phyloP scores from a whole-genome alignment of 2,797 vertebrate genomes.

The Erithacus rubecula region DNA sequence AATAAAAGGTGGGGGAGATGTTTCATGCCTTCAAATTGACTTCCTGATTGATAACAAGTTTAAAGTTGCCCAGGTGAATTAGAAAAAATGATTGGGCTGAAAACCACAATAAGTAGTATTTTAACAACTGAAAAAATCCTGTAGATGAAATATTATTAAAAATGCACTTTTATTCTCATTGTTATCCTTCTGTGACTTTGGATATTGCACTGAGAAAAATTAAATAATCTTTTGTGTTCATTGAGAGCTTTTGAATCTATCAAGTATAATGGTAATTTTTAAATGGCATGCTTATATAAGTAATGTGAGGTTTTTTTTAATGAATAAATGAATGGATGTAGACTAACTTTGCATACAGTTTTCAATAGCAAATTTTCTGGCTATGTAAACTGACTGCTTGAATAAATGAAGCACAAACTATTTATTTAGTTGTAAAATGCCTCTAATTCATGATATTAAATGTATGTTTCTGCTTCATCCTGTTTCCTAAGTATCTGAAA shows the following conservation, averaged over 20 bases:
- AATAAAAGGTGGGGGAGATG: rapidly evolving
- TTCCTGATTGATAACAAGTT: neutral
- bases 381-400: neutral
- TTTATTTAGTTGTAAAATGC: neutral
- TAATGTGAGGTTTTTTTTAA: neutral
- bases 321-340: neutral
- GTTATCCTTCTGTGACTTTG: neutral
- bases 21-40: neutral
- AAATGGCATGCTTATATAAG: neutral
- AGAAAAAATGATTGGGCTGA: neutral
- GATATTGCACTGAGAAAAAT: neutral
- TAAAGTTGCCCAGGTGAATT: neutral
- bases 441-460: neutral
- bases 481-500: neutral
- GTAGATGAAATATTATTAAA: neutral
- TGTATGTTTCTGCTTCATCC: neutral
- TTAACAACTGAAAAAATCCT: neutral
- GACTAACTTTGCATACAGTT: neutral
- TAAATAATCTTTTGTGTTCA: neutral
- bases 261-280: neutral
- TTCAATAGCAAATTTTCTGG: neutral
- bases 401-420: neutral
- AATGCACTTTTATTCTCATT: neutral
- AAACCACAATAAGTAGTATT: neutral
- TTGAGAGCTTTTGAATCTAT: neutral